Conservation (phyloP, 2,797 vertebrate species). For the Numenius phaeopus region DNA sequence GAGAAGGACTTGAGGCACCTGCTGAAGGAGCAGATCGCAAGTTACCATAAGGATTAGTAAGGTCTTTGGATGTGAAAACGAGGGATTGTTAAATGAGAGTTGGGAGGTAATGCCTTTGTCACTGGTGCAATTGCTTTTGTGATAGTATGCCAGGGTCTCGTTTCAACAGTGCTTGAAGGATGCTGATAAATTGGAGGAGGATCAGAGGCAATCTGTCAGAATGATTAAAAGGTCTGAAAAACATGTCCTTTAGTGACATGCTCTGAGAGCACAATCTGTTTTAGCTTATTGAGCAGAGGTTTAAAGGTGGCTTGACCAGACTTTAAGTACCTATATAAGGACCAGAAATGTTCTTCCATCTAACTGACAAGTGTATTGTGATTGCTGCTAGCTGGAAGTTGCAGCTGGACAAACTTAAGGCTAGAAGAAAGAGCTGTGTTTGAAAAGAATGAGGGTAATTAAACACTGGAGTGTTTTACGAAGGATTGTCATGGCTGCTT, state of each 20-base stretch:
- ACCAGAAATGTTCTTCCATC: not conserved
- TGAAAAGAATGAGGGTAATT: constrained; percentile 14
- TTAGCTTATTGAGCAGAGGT: not conserved
- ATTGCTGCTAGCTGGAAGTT: not conserved
- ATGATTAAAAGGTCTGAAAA: constrained; percentile 53
- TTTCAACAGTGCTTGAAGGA: constrained; percentile 4
- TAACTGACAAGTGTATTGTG: not conserved
- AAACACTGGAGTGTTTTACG: not conserved
- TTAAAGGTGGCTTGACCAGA: constrained; percentile 46
- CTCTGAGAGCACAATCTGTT: constrained; percentile 19
- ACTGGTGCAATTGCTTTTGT: constrained; percentile 10
- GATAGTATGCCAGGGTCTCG: not conserved
- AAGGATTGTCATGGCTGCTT: not conserved
- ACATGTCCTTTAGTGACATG: constrained; percentile 3
- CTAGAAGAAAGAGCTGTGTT: not conserved
- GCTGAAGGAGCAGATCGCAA: not conserved
- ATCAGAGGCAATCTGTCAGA: constrained; percentile 39
- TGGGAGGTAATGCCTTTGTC: constrained; percentile 18
- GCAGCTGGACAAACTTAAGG: not conserved
- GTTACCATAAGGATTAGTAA: not conserved
- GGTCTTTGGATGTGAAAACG: not conserved
- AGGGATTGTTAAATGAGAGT: constrained; percentile 1
- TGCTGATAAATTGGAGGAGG: constrained; percentile 33
- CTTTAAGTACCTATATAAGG: not conserved
- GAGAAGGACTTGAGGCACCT: not conserved